Percentiles rank a stretch among this genome's conserved stretches.
Evolutionary conservation across 92 coral and sea anemone species (phyloP).

Genomic region (Virgularia gustaviana): DNA sequence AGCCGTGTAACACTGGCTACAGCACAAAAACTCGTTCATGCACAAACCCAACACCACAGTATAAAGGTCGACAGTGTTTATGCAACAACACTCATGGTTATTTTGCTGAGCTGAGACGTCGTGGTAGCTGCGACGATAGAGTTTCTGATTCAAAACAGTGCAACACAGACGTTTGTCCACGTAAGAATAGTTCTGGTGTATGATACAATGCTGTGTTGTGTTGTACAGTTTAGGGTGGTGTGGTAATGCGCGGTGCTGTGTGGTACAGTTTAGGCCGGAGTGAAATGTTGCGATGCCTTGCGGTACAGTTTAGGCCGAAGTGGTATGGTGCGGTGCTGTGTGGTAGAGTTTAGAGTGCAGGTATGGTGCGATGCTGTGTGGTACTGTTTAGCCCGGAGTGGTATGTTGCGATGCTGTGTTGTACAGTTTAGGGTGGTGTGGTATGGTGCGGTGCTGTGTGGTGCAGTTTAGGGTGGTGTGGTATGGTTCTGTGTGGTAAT

Average conservation of each 20-base stretch:
- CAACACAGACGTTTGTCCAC: conserved; percentile 20
- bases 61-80: conserved; percentile 36
- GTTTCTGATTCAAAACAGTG: not conserved
- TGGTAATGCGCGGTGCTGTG: not conserved
- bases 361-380: not conserved
- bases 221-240: too few species aligned
- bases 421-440: not conserved
- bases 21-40: conserved; percentile 33
- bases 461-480: not conserved
- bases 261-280: not conserved
- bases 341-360: not conserved
- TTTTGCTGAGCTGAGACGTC: too few species aligned
- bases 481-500: too few species aligned
- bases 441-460: not conserved
- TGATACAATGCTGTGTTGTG: not conserved
- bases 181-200: conserved; percentile 7
- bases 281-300: not conserved
- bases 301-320: not conserved
- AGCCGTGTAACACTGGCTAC: conserved; percentile 29
- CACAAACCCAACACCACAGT: conserved; percentile 18
- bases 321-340: not conserved
- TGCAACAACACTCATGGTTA: conserved; percentile 4
- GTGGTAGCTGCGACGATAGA: not conserved
- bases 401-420: not conserved
- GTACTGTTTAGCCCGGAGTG: not conserved